Evolutionary conservation across 2,888 invertebrate genomes (phyloP).

Genomic region (Diogma glabrata): DNA sequence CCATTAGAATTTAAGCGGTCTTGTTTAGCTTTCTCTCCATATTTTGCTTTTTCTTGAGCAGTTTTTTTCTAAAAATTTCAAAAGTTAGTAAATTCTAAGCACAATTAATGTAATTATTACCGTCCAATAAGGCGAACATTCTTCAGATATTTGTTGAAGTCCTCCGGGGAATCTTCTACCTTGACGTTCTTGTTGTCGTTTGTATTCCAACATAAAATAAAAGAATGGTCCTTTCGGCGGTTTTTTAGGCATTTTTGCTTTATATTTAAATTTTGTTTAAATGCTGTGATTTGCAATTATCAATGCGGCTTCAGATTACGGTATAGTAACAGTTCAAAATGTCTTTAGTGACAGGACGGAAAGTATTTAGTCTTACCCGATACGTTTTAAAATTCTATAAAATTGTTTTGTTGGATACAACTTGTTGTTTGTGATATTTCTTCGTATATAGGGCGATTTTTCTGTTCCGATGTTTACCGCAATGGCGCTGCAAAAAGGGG

Average conservation of each 20-base stretch:
- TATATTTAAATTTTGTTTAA: neutral
- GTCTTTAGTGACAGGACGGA: no score
- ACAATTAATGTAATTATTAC: constrained; percentile 24
- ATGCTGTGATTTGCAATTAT: no score
- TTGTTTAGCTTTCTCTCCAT: neutral
- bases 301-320: no score
- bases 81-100: neutral
- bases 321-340: no score
- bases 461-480: no score
- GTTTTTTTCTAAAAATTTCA: neutral
- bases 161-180: constrained; percentile 30
- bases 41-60: neutral
- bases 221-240: constrained; percentile 32
- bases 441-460: no score
- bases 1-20: neutral
- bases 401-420: no score
- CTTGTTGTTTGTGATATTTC: no score
- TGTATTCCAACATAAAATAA: constrained; percentile 36
- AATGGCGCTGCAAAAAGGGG: no score
- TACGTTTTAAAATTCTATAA: no score
- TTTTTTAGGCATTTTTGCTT: constrained; percentile 34
- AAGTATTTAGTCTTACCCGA: no score
- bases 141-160: constrained; percentile 32
- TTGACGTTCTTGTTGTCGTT: constrained; percentile 31
- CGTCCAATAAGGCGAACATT: constrained; percentile 36